These are phyloP conservation scores for Nomada lathburiana DNA, from an alignment of 2,888 invertebrate species.

Conservation along the genomic window DNA sequence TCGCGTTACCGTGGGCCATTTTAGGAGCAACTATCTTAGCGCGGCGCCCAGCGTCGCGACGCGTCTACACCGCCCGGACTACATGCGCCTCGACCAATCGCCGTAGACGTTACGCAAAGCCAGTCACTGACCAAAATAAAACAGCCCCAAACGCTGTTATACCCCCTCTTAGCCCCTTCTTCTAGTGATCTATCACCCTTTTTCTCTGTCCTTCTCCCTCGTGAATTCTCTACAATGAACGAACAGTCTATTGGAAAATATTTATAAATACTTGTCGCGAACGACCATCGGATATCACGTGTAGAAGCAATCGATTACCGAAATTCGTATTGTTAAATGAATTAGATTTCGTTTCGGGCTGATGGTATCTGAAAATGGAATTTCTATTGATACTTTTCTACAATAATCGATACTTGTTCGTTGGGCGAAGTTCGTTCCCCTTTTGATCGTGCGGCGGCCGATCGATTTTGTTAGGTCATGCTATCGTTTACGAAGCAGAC, in stretches of 20 bases:
- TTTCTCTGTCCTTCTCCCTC: not conserved
- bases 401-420: not conserved
- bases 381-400: not conserved
- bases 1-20: constrained; percentile 89
- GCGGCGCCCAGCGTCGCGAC: constrained; percentile 78
- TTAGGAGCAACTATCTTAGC: constrained; percentile 87
- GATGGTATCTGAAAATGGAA: not conserved
- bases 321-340: not conserved
- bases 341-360: not conserved
- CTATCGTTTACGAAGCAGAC: constrained; percentile 41
- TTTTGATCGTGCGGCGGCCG: not conserved
- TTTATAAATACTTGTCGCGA: constrained; percentile 39
- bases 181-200: constrained; percentile 1
- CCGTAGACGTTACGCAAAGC: constrained; percentile 79
- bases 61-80: constrained; percentile 68
- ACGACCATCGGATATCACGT: not conserved
- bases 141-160: constrained; percentile 67
- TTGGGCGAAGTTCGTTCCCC: not conserved
- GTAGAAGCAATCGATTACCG: not conserved
- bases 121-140: constrained; percentile 83
- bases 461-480: constrained; percentile 14
- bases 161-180: not conserved
- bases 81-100: constrained; percentile 73
- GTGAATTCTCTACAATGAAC: constrained; percentile 6
- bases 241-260: constrained; percentile 16